These are phyloP conservation scores for Mastomys coucha DNA, from an alignment of 2,113 vertebrate species.

Conservation along the genomic window DNA sequence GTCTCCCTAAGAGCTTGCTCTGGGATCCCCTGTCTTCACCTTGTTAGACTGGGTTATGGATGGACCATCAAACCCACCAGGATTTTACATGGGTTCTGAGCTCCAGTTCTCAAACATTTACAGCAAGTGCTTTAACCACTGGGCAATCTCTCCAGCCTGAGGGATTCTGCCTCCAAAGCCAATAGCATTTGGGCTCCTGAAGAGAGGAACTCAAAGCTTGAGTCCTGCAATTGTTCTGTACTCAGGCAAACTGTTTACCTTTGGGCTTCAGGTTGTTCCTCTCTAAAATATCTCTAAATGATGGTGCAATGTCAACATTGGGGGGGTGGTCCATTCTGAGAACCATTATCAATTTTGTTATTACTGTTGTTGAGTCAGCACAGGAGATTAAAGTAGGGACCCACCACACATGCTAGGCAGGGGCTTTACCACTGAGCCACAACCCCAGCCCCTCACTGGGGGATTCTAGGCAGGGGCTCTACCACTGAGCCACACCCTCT, in stretches of 20 bases:
- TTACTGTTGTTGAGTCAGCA: not conserved
- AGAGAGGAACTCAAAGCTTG: not conserved
- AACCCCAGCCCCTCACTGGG: too few relatives aligned
- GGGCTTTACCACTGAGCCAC: too few relatives aligned
- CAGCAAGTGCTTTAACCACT: not conserved
- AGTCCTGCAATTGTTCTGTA: not conserved
- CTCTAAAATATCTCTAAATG: not conserved
- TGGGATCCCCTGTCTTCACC: not conserved
- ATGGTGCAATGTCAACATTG: fast-evolving
- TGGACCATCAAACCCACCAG: not conserved
- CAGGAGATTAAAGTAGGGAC: not conserved
- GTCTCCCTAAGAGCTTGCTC: not conserved
- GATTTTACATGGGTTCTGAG: not conserved
- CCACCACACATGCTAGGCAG: not conserved
- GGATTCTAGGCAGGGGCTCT: not conserved
- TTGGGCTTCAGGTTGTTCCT: not conserved
- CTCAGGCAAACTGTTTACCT: not conserved
- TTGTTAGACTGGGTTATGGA: not conserved
- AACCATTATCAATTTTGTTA: not conserved
- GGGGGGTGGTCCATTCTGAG: not conserved
- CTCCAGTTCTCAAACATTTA: not conserved
- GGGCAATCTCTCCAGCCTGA: not conserved
- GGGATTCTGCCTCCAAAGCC: not conserved
- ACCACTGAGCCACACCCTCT: not conserved
- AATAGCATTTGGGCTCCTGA: not conserved